These are phyloP conservation scores for Platycercus adscitus DNA, from an alignment of 2,113 vertebrate genomes.

Conservation along the genomic window DNA sequence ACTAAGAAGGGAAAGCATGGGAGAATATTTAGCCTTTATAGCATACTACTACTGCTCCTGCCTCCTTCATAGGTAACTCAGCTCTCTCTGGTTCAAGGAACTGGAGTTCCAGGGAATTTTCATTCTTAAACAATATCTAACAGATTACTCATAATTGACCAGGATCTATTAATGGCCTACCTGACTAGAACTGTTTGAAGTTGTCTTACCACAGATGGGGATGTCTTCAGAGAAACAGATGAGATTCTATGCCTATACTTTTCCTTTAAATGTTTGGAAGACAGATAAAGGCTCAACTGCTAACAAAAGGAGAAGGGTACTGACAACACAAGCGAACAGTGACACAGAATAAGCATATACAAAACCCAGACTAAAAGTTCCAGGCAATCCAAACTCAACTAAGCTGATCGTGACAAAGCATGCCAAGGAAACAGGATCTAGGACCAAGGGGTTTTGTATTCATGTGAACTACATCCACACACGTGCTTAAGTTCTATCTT, in stretches of 20 bases:
- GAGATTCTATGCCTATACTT: background rate
- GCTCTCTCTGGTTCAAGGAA: background rate
- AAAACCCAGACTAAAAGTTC: background rate
- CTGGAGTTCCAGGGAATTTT: background rate
- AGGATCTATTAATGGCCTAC: background rate
- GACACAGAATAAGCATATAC: background rate
- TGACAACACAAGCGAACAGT: background rate
- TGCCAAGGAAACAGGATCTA: background rate
- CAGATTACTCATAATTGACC: background rate
- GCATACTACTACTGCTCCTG: background rate
- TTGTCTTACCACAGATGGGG: background rate
- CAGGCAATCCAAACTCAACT: background rate
- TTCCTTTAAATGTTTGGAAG: background rate
- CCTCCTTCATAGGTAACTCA: background rate
- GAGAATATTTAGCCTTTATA: background rate
- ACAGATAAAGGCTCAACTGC: background rate
- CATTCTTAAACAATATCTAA: background rate
- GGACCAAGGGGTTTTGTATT: background rate
- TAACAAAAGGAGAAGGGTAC: background rate
- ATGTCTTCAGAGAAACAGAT: background rate
- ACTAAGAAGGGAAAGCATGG: fast-evolving
- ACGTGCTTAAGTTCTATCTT: background rate
- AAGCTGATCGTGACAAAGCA: background rate
- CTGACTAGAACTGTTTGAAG: background rate
- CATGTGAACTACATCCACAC: background rate